These are phyloP conservation scores for Lithophane leautieri DNA, from an alignment of 2,888 invertebrate genomes.

Conservation along the genomic window DNA sequence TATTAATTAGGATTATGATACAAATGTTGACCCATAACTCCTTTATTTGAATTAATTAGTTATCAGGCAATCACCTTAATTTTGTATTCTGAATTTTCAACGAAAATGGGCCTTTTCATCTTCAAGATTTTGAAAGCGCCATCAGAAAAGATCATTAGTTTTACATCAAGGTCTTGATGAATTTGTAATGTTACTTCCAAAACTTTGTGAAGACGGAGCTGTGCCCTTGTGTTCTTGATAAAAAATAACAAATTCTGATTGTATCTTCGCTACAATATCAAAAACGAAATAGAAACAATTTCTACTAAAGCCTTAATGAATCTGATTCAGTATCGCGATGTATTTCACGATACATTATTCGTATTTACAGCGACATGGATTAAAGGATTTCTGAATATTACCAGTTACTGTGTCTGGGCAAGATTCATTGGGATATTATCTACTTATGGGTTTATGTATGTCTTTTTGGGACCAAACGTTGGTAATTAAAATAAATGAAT, in stretches of 20 bases:
- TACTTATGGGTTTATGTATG: slow-evolving; percentile 46
- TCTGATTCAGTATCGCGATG: slow-evolving; percentile 29
- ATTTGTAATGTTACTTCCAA: slow-evolving; percentile 52
- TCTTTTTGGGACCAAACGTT: slow-evolving; percentile 49
- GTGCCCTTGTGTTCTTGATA: slow-evolving; percentile 34
- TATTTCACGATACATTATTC: slow-evolving; percentile 47
- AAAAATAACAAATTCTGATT: slow-evolving; percentile 35
- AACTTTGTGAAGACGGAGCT: slow-evolving; percentile 22
- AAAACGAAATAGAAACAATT: slow-evolving; percentile 30
- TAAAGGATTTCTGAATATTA: slow-evolving; percentile 60
- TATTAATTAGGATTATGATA: too few relatives aligned
- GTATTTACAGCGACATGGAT: slow-evolving; percentile 48
- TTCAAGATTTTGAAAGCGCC: slow-evolving; percentile 19
- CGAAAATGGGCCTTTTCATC: slow-evolving; percentile 10
- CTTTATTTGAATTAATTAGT: slow-evolving; percentile 4
- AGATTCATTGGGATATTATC: slow-evolving; percentile 61
- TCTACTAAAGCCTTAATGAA: slow-evolving; percentile 40
- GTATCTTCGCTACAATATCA: slow-evolving; percentile 19
- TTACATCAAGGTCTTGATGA: slow-evolving; percentile 43
- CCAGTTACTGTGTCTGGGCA: slow-evolving; percentile 37
- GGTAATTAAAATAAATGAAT: slow-evolving; percentile 47
- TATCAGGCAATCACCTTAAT: neutral
- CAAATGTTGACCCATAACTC: neutral
- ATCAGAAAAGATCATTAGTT: slow-evolving; percentile 53
- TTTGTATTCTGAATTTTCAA: slow-evolving; percentile 6